phyloP scores from a whole-genome alignment of 2,797 vertebrate genomes.

The Harpagifer antarcticus region DNA sequence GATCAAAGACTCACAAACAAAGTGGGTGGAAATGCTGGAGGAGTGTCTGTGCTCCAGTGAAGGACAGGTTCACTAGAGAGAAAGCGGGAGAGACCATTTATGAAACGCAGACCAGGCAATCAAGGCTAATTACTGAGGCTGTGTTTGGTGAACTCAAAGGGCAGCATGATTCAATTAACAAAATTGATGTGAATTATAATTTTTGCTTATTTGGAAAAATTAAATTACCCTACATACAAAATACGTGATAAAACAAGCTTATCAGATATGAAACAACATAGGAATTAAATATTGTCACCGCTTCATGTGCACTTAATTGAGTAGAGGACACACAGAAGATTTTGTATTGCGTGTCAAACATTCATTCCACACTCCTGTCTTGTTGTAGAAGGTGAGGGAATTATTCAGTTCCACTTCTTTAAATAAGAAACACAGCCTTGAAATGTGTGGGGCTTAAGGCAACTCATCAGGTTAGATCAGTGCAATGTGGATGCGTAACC shows the following conservation, averaged over 20 bases:
- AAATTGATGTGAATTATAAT: slow-evolving; percentile 55
- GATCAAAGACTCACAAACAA: slow-evolving; percentile 85
- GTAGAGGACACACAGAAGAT: slow-evolving; percentile 19
- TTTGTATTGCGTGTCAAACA: slow-evolving; percentile 52
- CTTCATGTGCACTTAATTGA: slow-evolving; percentile 11
- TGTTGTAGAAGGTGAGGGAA: slow-evolving; percentile 56
- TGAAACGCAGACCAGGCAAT: slow-evolving; percentile 74
- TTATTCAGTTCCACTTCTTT: slow-evolving; percentile 84
- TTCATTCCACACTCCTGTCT: slow-evolving; percentile 52
- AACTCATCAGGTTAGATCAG: slow-evolving; percentile 94
- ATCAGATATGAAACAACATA: slow-evolving; percentile 35
- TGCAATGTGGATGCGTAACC: slow-evolving; percentile 90
- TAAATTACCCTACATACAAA: slow-evolving; percentile 29
- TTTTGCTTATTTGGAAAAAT: slow-evolving; percentile 46
- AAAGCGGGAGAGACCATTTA: slow-evolving; percentile 75
- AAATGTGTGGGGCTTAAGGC: slow-evolving; percentile 90
- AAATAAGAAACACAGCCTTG: slow-evolving; percentile 88
- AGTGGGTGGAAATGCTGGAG: slow-evolving; percentile 86
- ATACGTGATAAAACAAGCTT: slow-evolving; percentile 33
- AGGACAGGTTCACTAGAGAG: slow-evolving; percentile 82
- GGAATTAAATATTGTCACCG: slow-evolving; percentile 18
- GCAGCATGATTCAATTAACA: slow-evolving; percentile 66
- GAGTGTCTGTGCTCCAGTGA: slow-evolving; percentile 80
- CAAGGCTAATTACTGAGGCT: slow-evolving; percentile 73
- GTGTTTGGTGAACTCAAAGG: slow-evolving; percentile 69